Conservation (phyloP, 2,797 vertebrate species). For the Amphiprion clarkii region DNA sequence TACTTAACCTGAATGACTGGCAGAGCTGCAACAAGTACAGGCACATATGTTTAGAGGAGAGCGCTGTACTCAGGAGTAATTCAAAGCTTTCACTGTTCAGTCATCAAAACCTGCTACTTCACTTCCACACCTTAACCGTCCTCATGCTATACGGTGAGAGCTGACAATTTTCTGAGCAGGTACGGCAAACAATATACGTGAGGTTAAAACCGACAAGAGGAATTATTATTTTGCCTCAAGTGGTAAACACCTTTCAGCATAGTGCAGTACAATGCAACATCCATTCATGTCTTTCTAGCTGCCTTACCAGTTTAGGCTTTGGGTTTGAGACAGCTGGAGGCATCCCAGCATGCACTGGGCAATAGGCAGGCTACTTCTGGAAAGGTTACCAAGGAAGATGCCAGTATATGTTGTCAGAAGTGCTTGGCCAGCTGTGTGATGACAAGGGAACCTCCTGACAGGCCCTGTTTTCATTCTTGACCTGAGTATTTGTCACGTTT, state of each 20-base stretch:
- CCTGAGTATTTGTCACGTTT: not conserved
- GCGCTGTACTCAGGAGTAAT: not conserved
- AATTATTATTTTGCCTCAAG: not conserved
- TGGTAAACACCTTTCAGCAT: not conserved
- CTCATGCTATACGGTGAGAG: not conserved
- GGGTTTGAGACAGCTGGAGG: not conserved
- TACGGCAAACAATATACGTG: not conserved
- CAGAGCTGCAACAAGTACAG: conserved; percentile 53
- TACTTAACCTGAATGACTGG: conserved; percentile 43
- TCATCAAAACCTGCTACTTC: conserved; percentile 18
- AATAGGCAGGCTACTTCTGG: not conserved
- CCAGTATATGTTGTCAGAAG: not conserved
- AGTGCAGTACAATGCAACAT: not conserved
- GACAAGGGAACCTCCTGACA: not conserved
- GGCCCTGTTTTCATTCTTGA: not conserved
- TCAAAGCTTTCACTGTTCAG: conserved; percentile 9
- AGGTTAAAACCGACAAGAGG: not conserved
- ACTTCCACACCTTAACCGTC: conserved; percentile 42
- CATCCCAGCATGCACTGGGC: not conserved
- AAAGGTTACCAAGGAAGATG: not conserved
- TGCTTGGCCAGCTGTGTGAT: not conserved
- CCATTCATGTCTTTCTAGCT: not conserved
- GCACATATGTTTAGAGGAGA: conserved; percentile 24
- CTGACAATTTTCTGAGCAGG: not conserved
- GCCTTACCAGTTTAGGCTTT: not conserved